Evolutionary conservation across 2,113 vertebrate genomes (phyloP).

Genomic region (Ceratotherium simum): DNA sequence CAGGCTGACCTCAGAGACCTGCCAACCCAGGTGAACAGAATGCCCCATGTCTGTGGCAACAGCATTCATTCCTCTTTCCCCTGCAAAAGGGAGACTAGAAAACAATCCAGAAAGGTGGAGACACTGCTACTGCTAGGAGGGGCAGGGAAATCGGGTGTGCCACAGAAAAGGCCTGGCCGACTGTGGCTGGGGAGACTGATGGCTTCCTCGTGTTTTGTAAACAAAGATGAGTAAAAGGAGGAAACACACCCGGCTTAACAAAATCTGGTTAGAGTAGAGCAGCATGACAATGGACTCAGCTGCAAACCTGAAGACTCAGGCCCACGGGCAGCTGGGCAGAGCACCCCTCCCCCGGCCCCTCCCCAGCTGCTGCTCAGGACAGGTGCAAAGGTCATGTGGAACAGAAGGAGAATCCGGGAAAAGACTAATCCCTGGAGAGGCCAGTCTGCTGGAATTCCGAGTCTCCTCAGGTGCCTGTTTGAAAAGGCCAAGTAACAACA

Average conservation of each 20-base stretch:
- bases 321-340: conserved; percentile 54
- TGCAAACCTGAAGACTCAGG: conserved; percentile 42
- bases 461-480: conserved; percentile 45
- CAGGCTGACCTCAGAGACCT: neutral
- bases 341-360: neutral
- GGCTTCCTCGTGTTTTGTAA: conserved; percentile 79
- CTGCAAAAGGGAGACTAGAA: neutral
- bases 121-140: neutral
- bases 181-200: conserved; percentile 22
- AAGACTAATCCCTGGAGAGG: conserved; percentile 39
- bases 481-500: conserved; percentile 30
- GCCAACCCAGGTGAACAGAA: neutral
- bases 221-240: conserved; percentile 80
- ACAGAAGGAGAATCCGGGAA: conserved; percentile 51
- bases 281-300: conserved; percentile 68
- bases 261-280: conserved; percentile 75
- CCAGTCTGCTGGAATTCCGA: conserved; percentile 27
- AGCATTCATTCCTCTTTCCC: neutral
- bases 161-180: conserved; percentile 51
- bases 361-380: conserved; percentile 68
- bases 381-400: conserved; percentile 76
- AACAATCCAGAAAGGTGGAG: neutral
- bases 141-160: conserved; percentile 45
- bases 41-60: neutral
- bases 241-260: conserved; percentile 68